A percentile compares a stretch with the other conserved stretches of the same genome.
phyloP scores from a whole-genome alignment of 1,140 invertebrate species.

The Pogonognathellus flavescens region DNA sequence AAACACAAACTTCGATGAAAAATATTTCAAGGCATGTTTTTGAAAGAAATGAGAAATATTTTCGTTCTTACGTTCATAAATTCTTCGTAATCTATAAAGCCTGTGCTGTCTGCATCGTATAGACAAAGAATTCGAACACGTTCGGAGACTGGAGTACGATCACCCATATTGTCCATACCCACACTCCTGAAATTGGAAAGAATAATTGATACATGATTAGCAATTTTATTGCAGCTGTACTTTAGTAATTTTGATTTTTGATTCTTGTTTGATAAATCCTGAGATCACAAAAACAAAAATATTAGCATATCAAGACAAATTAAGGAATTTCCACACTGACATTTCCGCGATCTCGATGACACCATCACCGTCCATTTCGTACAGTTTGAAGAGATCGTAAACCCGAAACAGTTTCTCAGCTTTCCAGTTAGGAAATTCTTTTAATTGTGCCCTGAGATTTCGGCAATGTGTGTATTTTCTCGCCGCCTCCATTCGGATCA shows the following conservation, averaged over 20 bases:
- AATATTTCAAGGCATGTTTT: background rate
- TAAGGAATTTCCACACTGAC: constrained; percentile 46
- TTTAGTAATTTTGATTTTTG: no score
- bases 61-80: constrained; percentile 61
- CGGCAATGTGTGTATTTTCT: constrained; percentile 60
- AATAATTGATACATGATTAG: no score
- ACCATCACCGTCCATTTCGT: constrained; percentile 65
- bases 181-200: constrained; percentile 55
- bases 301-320: no score
- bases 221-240: no score
- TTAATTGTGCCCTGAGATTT: constrained; percentile 49
- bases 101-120: constrained; percentile 64
- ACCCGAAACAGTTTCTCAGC: constrained; percentile 59
- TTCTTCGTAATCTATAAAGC: constrained; percentile 66
- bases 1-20: background rate
- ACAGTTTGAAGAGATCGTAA: constrained; percentile 65
- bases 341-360: constrained; percentile 66
- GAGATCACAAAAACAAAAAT: no score
- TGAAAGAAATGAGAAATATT: background rate
- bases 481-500: constrained; percentile 59
- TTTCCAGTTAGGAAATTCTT: constrained; percentile 59
- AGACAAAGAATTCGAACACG: constrained; percentile 52
- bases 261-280: no score
- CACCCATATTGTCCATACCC: constrained; percentile 65
- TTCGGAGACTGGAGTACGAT: constrained; percentile 57